Evolutionary conservation across 2,888 invertebrate genomes (phyloP), one percentile per base, ranked within the genome.

Genomic region (Rhaphigaster nebulosa): DNA sequence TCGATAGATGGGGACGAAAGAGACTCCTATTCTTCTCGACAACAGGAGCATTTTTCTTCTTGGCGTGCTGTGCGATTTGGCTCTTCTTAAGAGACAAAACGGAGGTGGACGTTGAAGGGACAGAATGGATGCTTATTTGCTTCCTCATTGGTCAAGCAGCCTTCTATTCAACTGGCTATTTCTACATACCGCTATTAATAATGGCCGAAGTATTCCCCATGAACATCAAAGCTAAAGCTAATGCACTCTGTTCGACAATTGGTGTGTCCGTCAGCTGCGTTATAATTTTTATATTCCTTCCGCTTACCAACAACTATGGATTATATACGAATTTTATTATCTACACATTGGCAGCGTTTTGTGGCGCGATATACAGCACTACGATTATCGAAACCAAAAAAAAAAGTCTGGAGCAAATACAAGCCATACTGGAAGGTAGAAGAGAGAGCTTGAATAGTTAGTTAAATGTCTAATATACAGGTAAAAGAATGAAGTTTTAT

Each of bases 161-260:
- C 1, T 84, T 90, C 84, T 90, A 56, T 29, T 80, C 90, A 18
- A 84, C 41, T 15, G 90, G 90, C 1, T 56, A 45, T 26, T 90
- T 80, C 38, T 90, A 90, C 45, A 90, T 90, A 29, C 90, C 90
- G 20, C 12, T 54, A 18, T 34, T 90, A 10, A 52, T 87, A 15
- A 56, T 84, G 84, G 29, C 84, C 26, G 90, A 90, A 38, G 1
- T 90, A 38, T 90, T 90, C 38, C 90, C 87, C 2, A 90, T 90
- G 41, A 60, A 90, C 45, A 90, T 90, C 1, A 90, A 90, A 54
- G 87, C 90, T 13, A 90, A 90, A 84, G 90, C 90, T 12, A 56
- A 84, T 41, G 90, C 90, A 15, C 26, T 90, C 6, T 23, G 34
- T 23, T 26, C 90, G 23, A 84, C 52, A 1, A 80, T 52, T 13